Evolutionary conservation across 2,113 vertebrate species (phyloP).

Genomic region (Hemichromis elongatus): DNA sequence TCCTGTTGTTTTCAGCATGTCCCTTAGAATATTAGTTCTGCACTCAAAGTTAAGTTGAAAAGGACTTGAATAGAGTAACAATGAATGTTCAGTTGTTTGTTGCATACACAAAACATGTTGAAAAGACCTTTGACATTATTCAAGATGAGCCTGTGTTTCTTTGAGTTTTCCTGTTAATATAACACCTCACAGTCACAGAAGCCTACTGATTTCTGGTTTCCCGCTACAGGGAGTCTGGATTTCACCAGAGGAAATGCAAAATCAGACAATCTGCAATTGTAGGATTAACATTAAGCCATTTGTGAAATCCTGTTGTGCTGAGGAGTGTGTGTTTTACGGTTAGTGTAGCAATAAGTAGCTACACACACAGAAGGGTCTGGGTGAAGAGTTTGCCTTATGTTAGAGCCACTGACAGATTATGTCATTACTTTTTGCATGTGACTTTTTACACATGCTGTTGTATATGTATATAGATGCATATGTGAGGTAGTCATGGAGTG

Average conservation of each 20-base stretch:
- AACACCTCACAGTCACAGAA: background rate
- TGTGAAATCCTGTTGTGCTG: slow-evolving; percentile 15
- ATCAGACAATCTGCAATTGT: slow-evolving; percentile 36
- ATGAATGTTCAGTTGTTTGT: background rate
- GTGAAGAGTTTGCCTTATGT: background rate
- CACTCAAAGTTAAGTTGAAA: background rate
- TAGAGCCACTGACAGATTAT: background rate
- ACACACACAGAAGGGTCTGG: background rate
- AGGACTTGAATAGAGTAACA: background rate
- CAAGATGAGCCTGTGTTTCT: background rate
- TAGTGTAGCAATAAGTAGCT: slow-evolving; percentile 15
- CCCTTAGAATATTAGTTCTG: background rate
- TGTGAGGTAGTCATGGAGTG: background rate
- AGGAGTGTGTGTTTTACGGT: background rate
- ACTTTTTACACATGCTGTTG: background rate
- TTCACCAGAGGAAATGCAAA: slow-evolving; percentile 37
- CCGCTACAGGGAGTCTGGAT: background rate
- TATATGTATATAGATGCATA: background rate
- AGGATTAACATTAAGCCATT: slow-evolving; percentile 41
- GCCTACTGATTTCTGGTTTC: slow-evolving; percentile 19
- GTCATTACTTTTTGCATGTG: background rate
- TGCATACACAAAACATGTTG: background rate
- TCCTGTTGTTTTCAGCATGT: background rate
- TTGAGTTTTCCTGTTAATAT: background rate
- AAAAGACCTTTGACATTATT: background rate